A percentile compares a stretch with the other conserved stretches of the same genome.
phyloP scores from a whole-genome alignment of 2,888 invertebrate genomes.

The Dasysyrphus albostriatus region DNA sequence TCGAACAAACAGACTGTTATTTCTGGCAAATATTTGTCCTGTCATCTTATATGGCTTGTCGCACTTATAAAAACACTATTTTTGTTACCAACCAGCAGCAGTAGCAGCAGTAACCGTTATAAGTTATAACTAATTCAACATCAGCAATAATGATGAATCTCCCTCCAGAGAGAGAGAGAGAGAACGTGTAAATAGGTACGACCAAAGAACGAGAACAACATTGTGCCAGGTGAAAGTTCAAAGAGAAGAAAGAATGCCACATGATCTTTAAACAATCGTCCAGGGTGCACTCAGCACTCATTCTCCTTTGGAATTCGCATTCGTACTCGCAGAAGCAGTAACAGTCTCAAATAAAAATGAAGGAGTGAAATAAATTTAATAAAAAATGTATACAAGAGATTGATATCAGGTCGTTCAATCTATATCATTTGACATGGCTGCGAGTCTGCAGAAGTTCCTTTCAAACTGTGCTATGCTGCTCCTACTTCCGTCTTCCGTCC shows the following conservation, averaged over 20 bases:
- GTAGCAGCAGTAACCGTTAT: not conserved
- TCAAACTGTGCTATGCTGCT: not conserved
- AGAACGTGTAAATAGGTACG: not conserved
- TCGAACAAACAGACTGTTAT: slow-evolving; percentile 14
- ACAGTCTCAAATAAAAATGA: slow-evolving; percentile 2
- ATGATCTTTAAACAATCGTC: slow-evolving; percentile 28
- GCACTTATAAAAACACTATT: slow-evolving; percentile 29
- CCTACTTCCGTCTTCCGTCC: not conserved
- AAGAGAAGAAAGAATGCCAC: slow-evolving; percentile 11
- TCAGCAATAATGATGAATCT: slow-evolving; percentile 29
- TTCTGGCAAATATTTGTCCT: slow-evolving; percentile 51
- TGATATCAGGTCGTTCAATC: slow-evolving; percentile 56
- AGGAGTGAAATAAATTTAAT: slow-evolving; percentile 20
- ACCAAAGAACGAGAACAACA: not conserved
- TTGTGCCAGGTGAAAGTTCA: slow-evolving; percentile 48
- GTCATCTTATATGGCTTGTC: slow-evolving; percentile 41
- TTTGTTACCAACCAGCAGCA: not conserved
- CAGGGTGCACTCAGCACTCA: slow-evolving; percentile 1
- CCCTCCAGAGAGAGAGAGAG: not conserved
- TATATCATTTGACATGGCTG: slow-evolving; percentile 56
- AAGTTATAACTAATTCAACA: slow-evolving; percentile 37
- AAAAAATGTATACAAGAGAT: slow-evolving; percentile 37
- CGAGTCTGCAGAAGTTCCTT: slow-evolving; percentile 25
- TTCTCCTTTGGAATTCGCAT: not conserved
- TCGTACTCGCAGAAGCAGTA: not conserved